Evolutionary conservation across 2,113 vertebrate species (phyloP).

Genomic region (Petaurus breviceps): DNA sequence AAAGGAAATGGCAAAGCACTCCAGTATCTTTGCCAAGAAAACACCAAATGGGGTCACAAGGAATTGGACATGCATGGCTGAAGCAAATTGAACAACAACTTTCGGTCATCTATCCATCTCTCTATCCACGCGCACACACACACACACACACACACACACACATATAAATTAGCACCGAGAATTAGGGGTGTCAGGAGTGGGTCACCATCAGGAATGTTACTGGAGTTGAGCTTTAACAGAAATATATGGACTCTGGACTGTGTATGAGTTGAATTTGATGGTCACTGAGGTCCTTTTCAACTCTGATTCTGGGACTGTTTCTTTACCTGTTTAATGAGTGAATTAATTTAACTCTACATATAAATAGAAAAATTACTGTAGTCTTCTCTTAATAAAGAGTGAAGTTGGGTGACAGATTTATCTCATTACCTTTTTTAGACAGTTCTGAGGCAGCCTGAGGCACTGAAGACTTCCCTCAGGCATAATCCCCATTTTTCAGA

Average conservation of each 20-base stretch:
- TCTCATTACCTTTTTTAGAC: background rate
- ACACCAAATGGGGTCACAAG: too few relatives aligned
- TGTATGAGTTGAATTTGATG: background rate
- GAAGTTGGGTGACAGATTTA: background rate
- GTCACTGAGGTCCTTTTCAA: background rate
- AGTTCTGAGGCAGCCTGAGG: background rate
- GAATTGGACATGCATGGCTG: too few relatives aligned
- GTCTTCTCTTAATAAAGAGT: background rate
- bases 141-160: too few relatives aligned
- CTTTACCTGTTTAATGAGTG: background rate
- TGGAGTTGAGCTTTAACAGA: background rate
- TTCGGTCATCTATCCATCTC: too few relatives aligned
- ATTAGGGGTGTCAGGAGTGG: too few relatives aligned
- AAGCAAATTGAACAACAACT: too few relatives aligned
- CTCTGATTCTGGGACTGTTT: background rate
- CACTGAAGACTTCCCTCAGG: background rate
- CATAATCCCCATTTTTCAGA: background rate
- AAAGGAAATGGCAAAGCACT: too few relatives aligned
- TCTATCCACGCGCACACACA: too few relatives aligned
- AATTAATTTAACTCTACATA: conserved; percentile 37
- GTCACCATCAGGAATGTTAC: background rate
- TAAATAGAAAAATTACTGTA: background rate
- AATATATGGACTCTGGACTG: background rate
- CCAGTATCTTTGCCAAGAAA: too few relatives aligned
- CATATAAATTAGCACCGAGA: too few relatives aligned